These are phyloP conservation scores for Agrochola lychnidis DNA, from an alignment of 2,888 invertebrate genomes.

Conservation along the genomic window DNA sequence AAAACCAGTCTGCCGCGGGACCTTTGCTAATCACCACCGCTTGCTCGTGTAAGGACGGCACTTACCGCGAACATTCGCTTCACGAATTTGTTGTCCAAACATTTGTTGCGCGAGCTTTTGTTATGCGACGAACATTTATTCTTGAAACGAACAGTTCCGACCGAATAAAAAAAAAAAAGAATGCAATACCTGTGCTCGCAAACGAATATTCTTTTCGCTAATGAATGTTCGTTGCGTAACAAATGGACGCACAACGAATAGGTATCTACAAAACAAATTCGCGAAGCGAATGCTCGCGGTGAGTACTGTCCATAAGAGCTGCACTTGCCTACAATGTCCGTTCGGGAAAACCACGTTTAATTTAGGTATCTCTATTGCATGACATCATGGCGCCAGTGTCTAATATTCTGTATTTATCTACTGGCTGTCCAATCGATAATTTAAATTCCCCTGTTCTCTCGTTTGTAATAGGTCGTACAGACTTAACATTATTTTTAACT, in stretches of 20 bases:
- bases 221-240: background rate
- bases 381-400: background rate
- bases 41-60: conserved; percentile 1
- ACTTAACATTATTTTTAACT: conserved; percentile 37
- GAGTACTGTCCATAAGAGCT: background rate
- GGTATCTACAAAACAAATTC: background rate
- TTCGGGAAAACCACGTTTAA: background rate
- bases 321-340: background rate
- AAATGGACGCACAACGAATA: background rate
- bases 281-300: background rate
- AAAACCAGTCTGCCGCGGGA: background rate
- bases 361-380: background rate
- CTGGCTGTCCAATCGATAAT: conserved; percentile 9
- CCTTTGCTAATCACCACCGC: background rate
- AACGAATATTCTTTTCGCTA: background rate
- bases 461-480: conserved; percentile 11
- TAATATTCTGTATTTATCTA: conserved; percentile 8
- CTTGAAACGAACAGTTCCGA: background rate
- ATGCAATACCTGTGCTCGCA: background rate
- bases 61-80: background rate
- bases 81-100: background rate
- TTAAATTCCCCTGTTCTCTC: conserved; percentile 1
- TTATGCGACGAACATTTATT: background rate
- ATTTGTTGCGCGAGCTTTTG: background rate
- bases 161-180: background rate